phyloP scores from a whole-genome alignment of 2,113 vertebrate species.

The Aegypius monachus region DNA sequence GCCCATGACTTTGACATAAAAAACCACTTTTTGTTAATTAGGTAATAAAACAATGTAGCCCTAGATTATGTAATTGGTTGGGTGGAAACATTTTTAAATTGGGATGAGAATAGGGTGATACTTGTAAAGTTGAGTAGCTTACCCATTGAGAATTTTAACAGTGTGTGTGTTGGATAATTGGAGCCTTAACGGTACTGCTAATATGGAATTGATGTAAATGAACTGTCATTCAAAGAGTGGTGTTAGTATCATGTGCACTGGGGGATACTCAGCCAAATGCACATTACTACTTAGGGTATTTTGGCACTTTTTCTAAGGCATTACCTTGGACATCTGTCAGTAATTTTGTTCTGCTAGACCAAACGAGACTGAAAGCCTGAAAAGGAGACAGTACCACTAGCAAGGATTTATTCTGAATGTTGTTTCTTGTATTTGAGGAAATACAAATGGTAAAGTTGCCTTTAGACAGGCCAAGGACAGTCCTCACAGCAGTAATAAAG shows the following conservation, averaged over 20 bases:
- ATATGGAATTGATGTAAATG: not conserved
- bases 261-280: not conserved
- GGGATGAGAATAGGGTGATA: not conserved
- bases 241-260: not conserved
- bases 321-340: not conserved
- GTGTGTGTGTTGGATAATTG: not conserved
- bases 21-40: not conserved
- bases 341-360: not conserved
- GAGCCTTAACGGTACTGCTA: not conserved
- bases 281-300: not conserved
- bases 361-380: not conserved
- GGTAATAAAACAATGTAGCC: not conserved
- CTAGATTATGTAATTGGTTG: not conserved
- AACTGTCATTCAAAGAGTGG: not conserved
- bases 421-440: not conserved
- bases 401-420: not conserved
- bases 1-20: not conserved
- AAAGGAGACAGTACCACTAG: not conserved
- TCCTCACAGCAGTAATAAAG: not conserved
- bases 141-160: not conserved
- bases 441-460: not conserved
- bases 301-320: not conserved
- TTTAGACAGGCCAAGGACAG: not conserved
- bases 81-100: not conserved
- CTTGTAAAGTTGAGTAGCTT: not conserved